Base-by-base conservation (phyloP, 2,888 invertebrate species). In the Tanypteryx hageni region DNA sequence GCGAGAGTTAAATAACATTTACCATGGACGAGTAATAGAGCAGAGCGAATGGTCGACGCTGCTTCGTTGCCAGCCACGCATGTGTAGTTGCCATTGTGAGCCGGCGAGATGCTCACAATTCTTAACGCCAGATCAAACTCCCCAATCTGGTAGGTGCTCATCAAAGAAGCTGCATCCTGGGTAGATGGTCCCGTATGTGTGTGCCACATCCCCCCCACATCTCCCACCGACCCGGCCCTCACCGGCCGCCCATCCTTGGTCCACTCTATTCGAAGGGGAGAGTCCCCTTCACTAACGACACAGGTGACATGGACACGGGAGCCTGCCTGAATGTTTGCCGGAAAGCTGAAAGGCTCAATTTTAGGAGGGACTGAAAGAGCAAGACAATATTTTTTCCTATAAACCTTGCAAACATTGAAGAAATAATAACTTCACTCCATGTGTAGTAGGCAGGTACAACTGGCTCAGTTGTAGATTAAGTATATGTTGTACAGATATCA, bases 191-290 rank as follows among this genome's bases (percentile, higher is more conserved):
- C 76, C 76, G 22, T 22, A 57, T 85, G 85, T 57, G 85, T n/a
- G 64, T 89, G 89, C n/a, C 89, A 64, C 89, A 89, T 64, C 89
- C 89, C 89, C n/a, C 89, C 89, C 64, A 89, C 44, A 44, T 89
- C 89, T 10, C 89, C 68, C 89, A 89, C 44, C 10, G 89, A 89
- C 68, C 89, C 89, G 64, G 89, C 61, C 68, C 89, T 89, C 76
- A 92, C 92, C 44, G 92, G 92, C 68, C 56, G 84, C 68, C 92
- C 92, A 81, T 95, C 95, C 93, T 95, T 95, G 93, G 95, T 95
- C 96, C 96, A 96, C 92, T 95, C 94, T 93, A 96, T 95, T 93
- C 94, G 95, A 92, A 96, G 94, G 89, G 96, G 96, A 92, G 95
- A 95, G 94, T 96, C 96, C 84, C 96, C 96, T 93, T 95, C 95